These are phyloP conservation scores for Andinoacara biseriatus DNA, from an alignment of 2,113 vertebrate species.

Conservation along the genomic window DNA sequence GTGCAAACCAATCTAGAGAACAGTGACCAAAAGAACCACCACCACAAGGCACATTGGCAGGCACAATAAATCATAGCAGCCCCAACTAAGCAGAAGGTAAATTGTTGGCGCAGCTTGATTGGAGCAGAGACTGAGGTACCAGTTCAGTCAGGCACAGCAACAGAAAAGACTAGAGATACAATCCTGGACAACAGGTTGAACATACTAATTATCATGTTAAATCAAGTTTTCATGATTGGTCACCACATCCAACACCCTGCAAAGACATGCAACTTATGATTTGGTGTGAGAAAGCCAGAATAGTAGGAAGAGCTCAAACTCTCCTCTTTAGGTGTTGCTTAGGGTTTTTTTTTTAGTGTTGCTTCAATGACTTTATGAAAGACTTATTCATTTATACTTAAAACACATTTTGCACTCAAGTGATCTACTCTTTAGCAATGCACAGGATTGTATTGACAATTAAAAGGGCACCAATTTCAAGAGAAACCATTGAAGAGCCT, in stretches of 20 bases:
- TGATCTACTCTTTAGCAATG: not conserved
- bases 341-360: not conserved
- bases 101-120: slow-evolving; percentile 3
- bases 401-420: not conserved
- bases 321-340: not conserved
- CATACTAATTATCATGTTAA: not conserved
- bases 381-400: not conserved
- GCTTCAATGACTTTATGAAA: not conserved
- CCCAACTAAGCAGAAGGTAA: not conserved
- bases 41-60: not conserved
- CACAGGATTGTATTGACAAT: too few species aligned
- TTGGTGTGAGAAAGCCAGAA: not conserved
- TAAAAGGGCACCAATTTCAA: not conserved
- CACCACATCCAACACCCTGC: not conserved
- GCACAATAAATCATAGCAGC: not conserved
- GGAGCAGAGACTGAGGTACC: not conserved
- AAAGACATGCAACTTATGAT: not conserved
- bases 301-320: not conserved
- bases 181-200: not conserved
- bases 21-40: not conserved
- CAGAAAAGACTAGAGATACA: not conserved
- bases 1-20: not conserved
- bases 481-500: not conserved
- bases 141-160: slow-evolving; percentile 1
- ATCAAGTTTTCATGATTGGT: not conserved